Base-by-base conservation (phyloP, 2,797 vertebrate species). In the Enoplosus armatus region DNA sequence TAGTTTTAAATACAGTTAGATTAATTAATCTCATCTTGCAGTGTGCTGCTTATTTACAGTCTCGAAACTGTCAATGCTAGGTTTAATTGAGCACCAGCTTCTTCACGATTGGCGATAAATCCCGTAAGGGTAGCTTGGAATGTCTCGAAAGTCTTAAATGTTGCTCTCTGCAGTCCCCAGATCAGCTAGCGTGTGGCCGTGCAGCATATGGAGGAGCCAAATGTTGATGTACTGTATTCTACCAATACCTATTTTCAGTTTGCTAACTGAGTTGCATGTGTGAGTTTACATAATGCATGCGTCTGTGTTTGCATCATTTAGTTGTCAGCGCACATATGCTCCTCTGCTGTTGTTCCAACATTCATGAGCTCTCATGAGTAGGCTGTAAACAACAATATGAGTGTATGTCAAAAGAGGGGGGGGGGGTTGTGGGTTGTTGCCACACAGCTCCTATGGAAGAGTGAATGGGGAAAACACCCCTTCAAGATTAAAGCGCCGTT, bases 401-500 rank as follows among this genome's bases (percentile, higher is more conserved):
- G 48, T 53, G 41, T 26, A 18, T 45, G 26, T 31, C 20, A 48
- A 37, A 43, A 29, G 11, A 33, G 22, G 16, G n/a, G n/a, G n/a
- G n/a, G n/a, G n/a, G n/a, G n/a, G n/a, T n/a, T n/a, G n/a, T n/a
- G n/a, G n/a, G n/a, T n/a, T n/a, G n/a, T n/a, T n/a, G n/a, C n/a
- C n/a, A n/a, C n/a, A n/a, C n/a, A n/a, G n/a, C n/a, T n/a, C n/a
- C n/a, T n/a, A n/a, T n/a, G n/a, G n/a, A n/a, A n/a, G n/a, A n/a
- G n/a, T n/a, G n/a, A n/a, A n/a, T n/a, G n/a, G n/a, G 59, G 53
- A 79, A 82, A 83, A 59, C 48, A 83, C 63, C 77, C 69, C 62
- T 54, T 71, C 54, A 62, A 72, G 80, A 88, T 87, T 56, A 78
- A 79, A 89, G 50, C 48, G 9, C 81, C 51, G 54, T 56, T 68